Percentiles rank a stretch among this genome's conserved stretches.
Conservation (phyloP, 2,113 vertebrate genomes). For the Corythaeola cristata region DNA sequence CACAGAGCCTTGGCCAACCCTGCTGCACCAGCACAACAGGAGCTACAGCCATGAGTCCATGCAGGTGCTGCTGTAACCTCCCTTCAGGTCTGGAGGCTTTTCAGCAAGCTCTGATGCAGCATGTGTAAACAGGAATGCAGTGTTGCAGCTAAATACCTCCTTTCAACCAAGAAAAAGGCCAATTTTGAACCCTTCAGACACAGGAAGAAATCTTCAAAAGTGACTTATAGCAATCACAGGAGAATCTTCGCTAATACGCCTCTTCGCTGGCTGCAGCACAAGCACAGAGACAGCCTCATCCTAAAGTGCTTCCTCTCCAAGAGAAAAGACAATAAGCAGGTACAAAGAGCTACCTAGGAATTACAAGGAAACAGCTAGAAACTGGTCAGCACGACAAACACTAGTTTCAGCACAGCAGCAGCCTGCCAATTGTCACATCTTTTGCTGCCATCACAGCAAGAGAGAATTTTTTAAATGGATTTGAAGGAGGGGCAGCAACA, state of each 20-base stretch:
- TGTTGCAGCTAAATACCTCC: background rate
- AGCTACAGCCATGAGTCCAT: background rate
- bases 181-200: background rate
- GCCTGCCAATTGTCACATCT: conserved; percentile 9
- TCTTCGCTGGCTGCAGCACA: background rate
- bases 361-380: background rate
- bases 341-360: background rate
- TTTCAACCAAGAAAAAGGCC: background rate
- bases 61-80: background rate
- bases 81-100: background rate
- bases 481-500: background rate
- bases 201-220: background rate
- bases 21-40: background rate
- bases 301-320: background rate
- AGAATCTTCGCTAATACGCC: background rate
- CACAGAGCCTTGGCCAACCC: background rate
- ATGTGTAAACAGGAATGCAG: background rate
- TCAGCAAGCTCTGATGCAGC: background rate
- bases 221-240: background rate
- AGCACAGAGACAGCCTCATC: background rate
- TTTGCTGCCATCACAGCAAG: conserved; percentile 31
- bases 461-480: background rate
- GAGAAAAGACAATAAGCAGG: background rate
- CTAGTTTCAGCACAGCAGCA: conserved; percentile 21
- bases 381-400: background rate